phyloP scores from a whole-genome alignment of 2,888 invertebrate species.

The Scrobipalpa atriplicella region DNA sequence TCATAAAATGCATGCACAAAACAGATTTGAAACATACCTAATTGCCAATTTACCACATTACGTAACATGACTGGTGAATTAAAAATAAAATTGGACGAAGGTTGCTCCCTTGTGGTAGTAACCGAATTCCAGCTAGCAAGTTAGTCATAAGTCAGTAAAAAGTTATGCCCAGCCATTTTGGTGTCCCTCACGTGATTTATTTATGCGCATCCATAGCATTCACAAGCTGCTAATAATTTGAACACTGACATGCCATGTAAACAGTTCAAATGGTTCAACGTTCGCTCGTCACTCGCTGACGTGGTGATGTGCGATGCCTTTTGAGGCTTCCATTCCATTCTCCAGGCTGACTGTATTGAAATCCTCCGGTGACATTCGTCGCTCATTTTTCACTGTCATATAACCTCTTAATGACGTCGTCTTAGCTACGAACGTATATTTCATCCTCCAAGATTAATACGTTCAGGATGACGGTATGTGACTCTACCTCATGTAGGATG shows the following conservation, averaged over 20 bases:
- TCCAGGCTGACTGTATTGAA: slow-evolving; percentile 16
- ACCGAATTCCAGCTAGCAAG: no score
- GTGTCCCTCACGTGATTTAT: background rate
- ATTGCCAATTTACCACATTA: no score
- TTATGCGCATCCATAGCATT: background rate
- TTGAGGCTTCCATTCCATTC: slow-evolving; percentile 16
- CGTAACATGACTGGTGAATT: no score
- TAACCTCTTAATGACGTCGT: slow-evolving; percentile 27
- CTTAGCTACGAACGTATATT: slow-evolving; percentile 19
- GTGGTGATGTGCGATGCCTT: slow-evolving; percentile 17
- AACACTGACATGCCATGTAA: slow-evolving; percentile 16
- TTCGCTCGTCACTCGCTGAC: slow-evolving; percentile 10
- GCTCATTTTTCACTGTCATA: slow-evolving; percentile 39
- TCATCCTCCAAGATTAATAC: slow-evolving; percentile 24
- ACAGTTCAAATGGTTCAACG: slow-evolving; percentile 26
- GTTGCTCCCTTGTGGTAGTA: background rate
- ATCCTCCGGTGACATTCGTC: slow-evolving; percentile 18
- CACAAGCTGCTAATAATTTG: slow-evolving; percentile 9
- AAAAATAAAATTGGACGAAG: background rate
- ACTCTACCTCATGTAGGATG: background rate
- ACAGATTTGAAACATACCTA: no score
- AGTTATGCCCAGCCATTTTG: background rate
- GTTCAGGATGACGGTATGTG: slow-evolving; percentile 17
- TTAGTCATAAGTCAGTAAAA: background rate
- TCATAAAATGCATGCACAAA: no score